Conservation (phyloP, 2,888 invertebrate genomes). For the Periphyllus acericola region DNA sequence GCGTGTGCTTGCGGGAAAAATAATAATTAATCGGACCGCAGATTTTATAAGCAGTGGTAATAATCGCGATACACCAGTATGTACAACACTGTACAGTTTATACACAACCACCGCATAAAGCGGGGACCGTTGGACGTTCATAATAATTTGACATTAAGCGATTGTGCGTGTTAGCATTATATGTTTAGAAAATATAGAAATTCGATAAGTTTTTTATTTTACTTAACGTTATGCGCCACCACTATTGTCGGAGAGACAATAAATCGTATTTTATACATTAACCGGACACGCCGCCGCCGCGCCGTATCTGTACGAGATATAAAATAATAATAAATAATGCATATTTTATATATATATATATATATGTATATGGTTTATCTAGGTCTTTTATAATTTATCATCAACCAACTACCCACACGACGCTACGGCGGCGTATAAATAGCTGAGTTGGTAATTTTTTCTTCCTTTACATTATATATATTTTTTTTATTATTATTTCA, state of each 20-base stretch:
- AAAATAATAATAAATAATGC: slow-evolving; percentile 8
- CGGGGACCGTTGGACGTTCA: too few species aligned
- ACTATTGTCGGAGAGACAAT: not conserved
- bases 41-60: too few species aligned
- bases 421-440: not conserved
- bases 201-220: not conserved
- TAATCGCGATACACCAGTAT: too few species aligned
- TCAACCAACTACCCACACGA: slow-evolving; percentile 35
- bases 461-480: not conserved
- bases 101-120: too few species aligned
- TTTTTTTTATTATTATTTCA: not conserved
- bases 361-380: slow-evolving; percentile 12
- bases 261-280: slow-evolving; percentile 19
- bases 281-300: not conserved
- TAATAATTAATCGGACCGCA: too few species aligned
- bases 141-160: too few species aligned
- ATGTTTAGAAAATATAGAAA: not conserved
- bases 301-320: not conserved
- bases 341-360: too few species aligned
- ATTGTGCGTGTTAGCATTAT: not conserved
- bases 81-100: too few species aligned
- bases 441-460: not conserved
- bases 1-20: too few species aligned
- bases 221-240: not conserved
- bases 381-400: slow-evolving; percentile 41